phyloP scores from a whole-genome alignment of 2,113 vertebrate species.

The Cettia cetti region DNA sequence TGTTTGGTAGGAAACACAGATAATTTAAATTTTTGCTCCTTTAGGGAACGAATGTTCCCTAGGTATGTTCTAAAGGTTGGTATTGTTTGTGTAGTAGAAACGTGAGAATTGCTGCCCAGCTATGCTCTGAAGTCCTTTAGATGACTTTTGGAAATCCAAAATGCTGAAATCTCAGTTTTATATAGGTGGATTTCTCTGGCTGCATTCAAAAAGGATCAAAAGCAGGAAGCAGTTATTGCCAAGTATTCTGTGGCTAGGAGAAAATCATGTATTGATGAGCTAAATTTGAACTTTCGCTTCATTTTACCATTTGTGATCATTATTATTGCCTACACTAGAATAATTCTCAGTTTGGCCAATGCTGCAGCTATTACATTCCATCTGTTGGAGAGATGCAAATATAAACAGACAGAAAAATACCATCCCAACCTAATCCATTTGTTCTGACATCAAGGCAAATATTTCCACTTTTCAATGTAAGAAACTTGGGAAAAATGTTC shows the following conservation, averaged over 20 bases:
- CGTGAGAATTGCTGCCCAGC: neutral
- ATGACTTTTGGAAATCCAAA: slow-evolving; percentile 9
- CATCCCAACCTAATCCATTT: neutral
- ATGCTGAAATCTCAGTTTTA: neutral
- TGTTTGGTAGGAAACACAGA: neutral
- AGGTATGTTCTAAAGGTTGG: neutral
- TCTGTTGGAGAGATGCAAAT: slow-evolving; percentile 19
- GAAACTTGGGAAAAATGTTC: neutral
- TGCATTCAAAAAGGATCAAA: neutral
- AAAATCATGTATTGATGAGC: neutral
- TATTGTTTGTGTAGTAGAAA: neutral
- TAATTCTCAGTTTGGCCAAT: slow-evolving; percentile 10
- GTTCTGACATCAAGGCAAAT: neutral
- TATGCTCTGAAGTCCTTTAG: neutral
- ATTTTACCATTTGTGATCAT: slow-evolving; percentile 1
- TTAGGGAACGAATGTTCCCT: neutral
- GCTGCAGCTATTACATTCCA: neutral
- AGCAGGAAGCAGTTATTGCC: neutral
- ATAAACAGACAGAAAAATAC: slow-evolving; percentile 15
- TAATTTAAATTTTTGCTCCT: slow-evolving; percentile 24
- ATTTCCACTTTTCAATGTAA: neutral
- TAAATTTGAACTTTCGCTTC: slow-evolving; percentile 8
- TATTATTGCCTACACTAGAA: slow-evolving; percentile 6
- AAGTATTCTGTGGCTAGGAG: neutral
- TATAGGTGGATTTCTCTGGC: neutral